Base-by-base conservation (phyloP, 1,140 invertebrate genomes). In the Drosophila bocki region DNA sequence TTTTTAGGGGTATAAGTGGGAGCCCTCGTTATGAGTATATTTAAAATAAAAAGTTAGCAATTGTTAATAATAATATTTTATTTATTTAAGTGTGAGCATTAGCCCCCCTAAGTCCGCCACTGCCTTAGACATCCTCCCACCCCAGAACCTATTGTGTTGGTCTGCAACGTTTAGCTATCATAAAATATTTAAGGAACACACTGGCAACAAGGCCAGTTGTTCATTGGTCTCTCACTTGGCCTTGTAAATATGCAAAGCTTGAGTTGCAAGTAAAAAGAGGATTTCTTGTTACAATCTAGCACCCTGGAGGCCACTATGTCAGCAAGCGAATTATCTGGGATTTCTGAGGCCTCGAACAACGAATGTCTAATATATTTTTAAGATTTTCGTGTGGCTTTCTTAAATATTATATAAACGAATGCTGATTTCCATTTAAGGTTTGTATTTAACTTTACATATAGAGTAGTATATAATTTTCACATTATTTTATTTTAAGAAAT, bases 131-230 rank as follows among this genome's bases (percentile, higher is more conserved):
- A 32, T 39, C 59, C 42, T 44, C 15, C 13, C 5, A 7, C 9
- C 29, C 15, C 42, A 35, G 4, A 1, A n/a, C 19, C 44, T 22
- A 41, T 74, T 69, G 54, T 80, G 54, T 76, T 50, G 47, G 78
- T 64, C 42, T 63, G 58, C 42, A 60, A 45, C 59, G 69, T 63
- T 80, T 60, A 75, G 67, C 53, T 67, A 67, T 59, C 61, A 78
- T 82, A 54, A 82, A 82, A 82, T 77, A 82, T 82, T 82, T 82
- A 77, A 62, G 71, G 58, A 47, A 33, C 61, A 67, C 22, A 41
- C 61, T 54, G 50, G 29, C 41, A 75, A 58, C 39, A 41, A 57
- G 65, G 58, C 39, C 48, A 65, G 58, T 54, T 67, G 59, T 64
- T 67, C 45, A 47, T 58, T 32, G 47, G 26, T 45, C 39, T 32